phyloP scores from a whole-genome alignment of 2,113 vertebrate species.

The Anolis carolinensis region DNA sequence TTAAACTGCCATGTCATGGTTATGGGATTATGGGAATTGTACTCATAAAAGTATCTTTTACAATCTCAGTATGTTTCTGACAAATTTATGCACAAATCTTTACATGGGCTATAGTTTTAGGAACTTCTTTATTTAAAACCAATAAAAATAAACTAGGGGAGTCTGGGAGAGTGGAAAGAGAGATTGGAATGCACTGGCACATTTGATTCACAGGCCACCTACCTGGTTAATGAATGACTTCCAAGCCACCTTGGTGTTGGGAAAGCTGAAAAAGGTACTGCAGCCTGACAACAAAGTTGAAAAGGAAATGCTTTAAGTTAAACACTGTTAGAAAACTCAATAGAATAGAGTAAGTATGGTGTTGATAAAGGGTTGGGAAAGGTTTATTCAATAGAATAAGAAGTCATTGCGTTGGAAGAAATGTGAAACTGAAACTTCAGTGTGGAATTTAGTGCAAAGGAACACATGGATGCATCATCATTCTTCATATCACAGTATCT shows the following conservation, averaged over 20 bases:
- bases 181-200: constrained; percentile 32
- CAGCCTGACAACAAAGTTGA: background rate
- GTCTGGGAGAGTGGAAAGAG: background rate
- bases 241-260: background rate
- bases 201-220: constrained; percentile 16
- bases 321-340: background rate
- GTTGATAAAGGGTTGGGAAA: background rate
- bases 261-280: constrained; percentile 37
- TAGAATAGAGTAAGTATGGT: background rate
- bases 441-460: background rate
- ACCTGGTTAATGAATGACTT: constrained; percentile 58
- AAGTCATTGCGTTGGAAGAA: background rate
- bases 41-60: too few relatives aligned
- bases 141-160: too few relatives aligned
- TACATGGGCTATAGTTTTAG: too few relatives aligned
- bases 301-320: background rate
- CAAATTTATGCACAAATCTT: background rate
- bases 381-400: background rate
- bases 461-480: background rate
- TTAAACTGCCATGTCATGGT: too few relatives aligned
- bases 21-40: too few relatives aligned
- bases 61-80: background rate
- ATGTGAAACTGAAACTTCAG: background rate
- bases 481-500: background rate
- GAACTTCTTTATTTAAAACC: too few relatives aligned